Conservation (phyloP, 2,797 vertebrate genomes). For the Ibycter americanus region DNA sequence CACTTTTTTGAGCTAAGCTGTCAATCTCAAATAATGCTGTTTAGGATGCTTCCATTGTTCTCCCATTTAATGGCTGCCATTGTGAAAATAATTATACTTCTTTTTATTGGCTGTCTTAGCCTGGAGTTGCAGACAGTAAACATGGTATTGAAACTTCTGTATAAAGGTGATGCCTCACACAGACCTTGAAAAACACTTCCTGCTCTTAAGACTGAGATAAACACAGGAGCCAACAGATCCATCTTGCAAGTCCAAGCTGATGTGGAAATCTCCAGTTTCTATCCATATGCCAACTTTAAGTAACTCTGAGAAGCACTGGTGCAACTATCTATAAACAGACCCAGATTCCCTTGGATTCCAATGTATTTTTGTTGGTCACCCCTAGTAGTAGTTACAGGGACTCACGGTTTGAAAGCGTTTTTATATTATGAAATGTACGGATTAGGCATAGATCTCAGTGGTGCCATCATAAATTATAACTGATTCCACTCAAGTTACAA, state of each 20-base stretch:
- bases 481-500: neutral
- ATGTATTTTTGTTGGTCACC: neutral
- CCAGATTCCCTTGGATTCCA: neutral
- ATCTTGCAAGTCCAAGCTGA: neutral
- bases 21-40: neutral
- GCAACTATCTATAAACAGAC: neutral
- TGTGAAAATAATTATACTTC: constrained; percentile 12
- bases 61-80: neutral
- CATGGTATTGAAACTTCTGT: neutral
- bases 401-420: neutral
- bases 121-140: neutral
- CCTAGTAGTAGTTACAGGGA: neutral
- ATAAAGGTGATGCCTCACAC: constrained; percentile 37
- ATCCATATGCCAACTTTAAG: neutral
- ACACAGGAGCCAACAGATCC: neutral
- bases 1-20: neutral
- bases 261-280: neutral
- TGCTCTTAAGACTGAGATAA: constrained; percentile 22
- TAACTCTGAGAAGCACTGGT: neutral
- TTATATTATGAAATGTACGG: neutral
- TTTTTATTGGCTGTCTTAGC: constrained; percentile 8
- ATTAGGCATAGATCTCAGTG: neutral
- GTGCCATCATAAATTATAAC: neutral
- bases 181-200: constrained; percentile 10
- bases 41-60: neutral